Evolutionary conservation across 2,113 vertebrate species (phyloP).

Genomic region (Odontesthes bonariensis): DNA sequence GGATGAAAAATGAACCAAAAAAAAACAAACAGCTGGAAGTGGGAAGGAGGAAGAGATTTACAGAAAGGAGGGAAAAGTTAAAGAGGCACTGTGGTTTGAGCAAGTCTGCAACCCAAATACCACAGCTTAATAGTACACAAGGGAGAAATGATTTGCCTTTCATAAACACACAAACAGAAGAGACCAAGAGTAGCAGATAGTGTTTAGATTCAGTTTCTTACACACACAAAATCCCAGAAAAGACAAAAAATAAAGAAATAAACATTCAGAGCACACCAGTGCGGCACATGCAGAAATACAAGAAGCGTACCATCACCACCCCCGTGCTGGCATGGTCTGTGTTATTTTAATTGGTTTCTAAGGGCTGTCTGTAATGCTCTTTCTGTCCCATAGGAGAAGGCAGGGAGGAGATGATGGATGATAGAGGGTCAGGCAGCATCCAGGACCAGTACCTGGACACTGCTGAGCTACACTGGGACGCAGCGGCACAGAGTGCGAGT

Average conservation of each 20-base stretch:
- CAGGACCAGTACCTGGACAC: constrained; percentile 71
- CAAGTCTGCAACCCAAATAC: constrained; percentile 21
- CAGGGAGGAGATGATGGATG: constrained; percentile 76
- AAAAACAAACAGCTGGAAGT: not conserved
- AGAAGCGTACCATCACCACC: constrained; percentile 24
- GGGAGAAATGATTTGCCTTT: constrained; percentile 37
- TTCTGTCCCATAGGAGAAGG: constrained; percentile 65
- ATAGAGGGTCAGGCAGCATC: constrained; percentile 69
- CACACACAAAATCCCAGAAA: constrained; percentile 19
- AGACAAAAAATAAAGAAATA: not conserved
- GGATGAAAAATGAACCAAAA: not conserved
- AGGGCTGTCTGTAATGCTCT: constrained; percentile 72
- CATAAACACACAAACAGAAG: not conserved
- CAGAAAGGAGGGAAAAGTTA: not conserved
- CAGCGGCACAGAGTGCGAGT: not conserved
- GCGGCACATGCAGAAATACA: constrained; percentile 37
- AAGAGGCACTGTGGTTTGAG: not conserved
- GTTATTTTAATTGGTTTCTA: constrained; percentile 80
- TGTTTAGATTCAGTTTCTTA: constrained; percentile 2
- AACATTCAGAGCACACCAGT: constrained; percentile 14
- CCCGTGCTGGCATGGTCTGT: constrained; percentile 38
- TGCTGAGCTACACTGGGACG: constrained; percentile 40
- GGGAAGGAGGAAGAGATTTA: not conserved
- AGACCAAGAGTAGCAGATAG: not conserved
- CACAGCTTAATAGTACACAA: constrained; percentile 30